phyloP scores from a whole-genome alignment of 2,797 vertebrate species.

The Pitangus sulphuratus region DNA sequence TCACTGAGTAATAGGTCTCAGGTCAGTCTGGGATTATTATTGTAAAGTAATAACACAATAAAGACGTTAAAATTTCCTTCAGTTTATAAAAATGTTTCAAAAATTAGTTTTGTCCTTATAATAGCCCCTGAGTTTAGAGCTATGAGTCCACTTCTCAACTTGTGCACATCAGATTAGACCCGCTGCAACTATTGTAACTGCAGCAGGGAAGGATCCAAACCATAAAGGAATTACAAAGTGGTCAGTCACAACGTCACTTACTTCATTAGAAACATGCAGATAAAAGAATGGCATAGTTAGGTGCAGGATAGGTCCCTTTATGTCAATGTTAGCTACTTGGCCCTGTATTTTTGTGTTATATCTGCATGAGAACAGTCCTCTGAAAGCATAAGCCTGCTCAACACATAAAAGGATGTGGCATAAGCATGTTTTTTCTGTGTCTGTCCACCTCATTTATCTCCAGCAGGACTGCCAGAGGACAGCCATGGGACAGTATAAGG shows the following conservation, averaged over 20 bases:
- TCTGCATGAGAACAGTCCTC: neutral
- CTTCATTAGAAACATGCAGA: neutral
- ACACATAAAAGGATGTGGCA: neutral
- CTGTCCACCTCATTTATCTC: neutral
- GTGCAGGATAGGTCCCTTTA: neutral
- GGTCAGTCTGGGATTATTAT: constrained; percentile 37
- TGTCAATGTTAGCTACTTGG: neutral
- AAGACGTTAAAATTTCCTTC: constrained; percentile 8
- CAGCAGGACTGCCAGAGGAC: neutral
- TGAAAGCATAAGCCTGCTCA: neutral
- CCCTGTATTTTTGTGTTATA: neutral
- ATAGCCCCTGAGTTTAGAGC: neutral
- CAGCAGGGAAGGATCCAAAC: neutral
- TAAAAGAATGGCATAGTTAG: neutral
- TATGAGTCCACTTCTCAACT: neutral
- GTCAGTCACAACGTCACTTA: neutral
- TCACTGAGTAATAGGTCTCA: constrained; percentile 57
- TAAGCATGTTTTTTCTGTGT: neutral
- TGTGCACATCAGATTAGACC: neutral
- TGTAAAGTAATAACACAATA: constrained; percentile 37
- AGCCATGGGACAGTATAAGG: neutral
- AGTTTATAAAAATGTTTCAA: constrained; percentile 29
- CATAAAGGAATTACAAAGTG: neutral
- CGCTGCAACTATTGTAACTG: neutral
- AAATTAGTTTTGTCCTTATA: constrained; percentile 32